Evolutionary conservation across 2,888 invertebrate species (phyloP).

Genomic region (Acrobasis consociella): DNA sequence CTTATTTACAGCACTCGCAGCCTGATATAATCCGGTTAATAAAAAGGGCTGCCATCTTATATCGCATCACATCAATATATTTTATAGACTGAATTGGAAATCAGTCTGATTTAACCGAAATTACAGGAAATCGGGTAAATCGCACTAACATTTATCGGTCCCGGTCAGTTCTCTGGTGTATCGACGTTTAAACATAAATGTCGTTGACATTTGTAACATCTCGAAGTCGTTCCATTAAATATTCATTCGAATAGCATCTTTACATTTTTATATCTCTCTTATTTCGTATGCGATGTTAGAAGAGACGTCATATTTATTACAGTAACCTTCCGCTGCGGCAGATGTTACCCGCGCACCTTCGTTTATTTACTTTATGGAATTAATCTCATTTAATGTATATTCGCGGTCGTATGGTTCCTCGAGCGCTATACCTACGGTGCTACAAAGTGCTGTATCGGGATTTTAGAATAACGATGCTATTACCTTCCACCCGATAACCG

Average conservation of each 20-base stretch:
- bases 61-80: background rate
- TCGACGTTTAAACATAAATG: background rate
- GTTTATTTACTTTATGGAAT: conserved; percentile 22
- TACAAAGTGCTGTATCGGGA: conserved; percentile 29
- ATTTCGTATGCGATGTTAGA: conserved; percentile 47
- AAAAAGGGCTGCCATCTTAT: conserved; percentile 3
- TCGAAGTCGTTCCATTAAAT: conserved; percentile 48
- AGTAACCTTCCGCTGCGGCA: conserved; percentile 32
- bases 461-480: conserved; percentile 40
- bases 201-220: conserved; percentile 33
- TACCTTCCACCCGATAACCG: conserved; percentile 49
- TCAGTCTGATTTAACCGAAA: background rate
- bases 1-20: conserved; percentile 52
- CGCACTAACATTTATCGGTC: background rate
- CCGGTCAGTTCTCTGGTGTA: no score
- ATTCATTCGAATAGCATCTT: conserved; percentile 51
- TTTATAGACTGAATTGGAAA: no score
- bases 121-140: background rate
- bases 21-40: conserved; percentile 10
- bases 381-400: conserved; percentile 19
- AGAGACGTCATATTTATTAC: conserved; percentile 45
- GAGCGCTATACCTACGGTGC: conserved; percentile 5
- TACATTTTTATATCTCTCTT: conserved; percentile 51
- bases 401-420: conserved; percentile 6
- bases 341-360: conserved; percentile 22